A percentile compares a stretch with the other conserved stretches of the same genome.
Conservation (phyloP, 2,888 invertebrate genomes). For the Parochlus steinenii region DNA sequence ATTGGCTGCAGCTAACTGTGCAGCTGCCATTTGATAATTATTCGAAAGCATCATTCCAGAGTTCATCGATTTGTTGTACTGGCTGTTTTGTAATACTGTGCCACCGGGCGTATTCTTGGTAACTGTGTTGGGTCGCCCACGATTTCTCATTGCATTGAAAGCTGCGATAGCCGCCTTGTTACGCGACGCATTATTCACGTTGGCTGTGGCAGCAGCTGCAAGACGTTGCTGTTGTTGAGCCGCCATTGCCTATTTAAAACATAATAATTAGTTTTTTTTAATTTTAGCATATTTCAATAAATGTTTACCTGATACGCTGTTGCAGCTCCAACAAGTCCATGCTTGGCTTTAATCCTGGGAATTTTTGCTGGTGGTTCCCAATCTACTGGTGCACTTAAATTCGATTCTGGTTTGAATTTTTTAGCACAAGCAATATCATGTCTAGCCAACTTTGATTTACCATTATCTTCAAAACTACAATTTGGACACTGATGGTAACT, state of each 20-base stretch:
- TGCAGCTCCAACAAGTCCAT: constrained; percentile 30
- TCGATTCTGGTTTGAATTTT: constrained; percentile 74
- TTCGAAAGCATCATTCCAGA: constrained; percentile 25
- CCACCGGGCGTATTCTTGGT: constrained; percentile 19
- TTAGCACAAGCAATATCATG: constrained; percentile 78
- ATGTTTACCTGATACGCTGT: constrained; percentile 30
- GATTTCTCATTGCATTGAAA: constrained; percentile 20
- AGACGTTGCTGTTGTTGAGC: constrained; percentile 26
- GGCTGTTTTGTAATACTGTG: constrained; percentile 12
- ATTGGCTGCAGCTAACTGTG: constrained; percentile 13
- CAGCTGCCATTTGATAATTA: constrained; percentile 23
- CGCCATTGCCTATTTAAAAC: constrained; percentile 26
- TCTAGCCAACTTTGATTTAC: constrained; percentile 75
- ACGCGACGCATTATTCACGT: constrained; percentile 20
- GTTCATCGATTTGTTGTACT: constrained; percentile 15
- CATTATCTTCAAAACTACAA: constrained; percentile 88
- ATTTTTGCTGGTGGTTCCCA: constrained; percentile 92
- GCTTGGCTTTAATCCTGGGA: constrained; percentile 39
- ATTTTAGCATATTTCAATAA: background rate
- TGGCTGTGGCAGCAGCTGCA: constrained; percentile 10
- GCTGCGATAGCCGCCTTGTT: constrained; percentile 24
- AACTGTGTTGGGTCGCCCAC: constrained; percentile 24
- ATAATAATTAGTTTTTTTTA: background rate
- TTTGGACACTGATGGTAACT: constrained; percentile 83
- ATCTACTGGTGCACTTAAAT: constrained; percentile 71